These are phyloP conservation scores for Saccostrea echinata DNA, from an alignment of 1,140 invertebrate genomes.

Conservation along the genomic window DNA sequence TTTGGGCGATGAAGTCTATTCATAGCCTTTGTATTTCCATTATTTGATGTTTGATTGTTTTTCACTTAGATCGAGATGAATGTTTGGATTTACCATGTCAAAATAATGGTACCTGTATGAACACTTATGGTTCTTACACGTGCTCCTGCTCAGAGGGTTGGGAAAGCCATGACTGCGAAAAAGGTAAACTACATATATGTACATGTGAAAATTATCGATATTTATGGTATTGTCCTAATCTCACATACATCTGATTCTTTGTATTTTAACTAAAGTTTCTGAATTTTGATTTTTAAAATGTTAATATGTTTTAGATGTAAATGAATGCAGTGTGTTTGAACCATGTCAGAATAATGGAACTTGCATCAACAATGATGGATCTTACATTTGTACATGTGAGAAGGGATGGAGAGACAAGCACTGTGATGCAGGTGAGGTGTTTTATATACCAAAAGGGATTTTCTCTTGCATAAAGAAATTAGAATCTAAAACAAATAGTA, in stretches of 20 bases:
- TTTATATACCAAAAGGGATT: too few species aligned
- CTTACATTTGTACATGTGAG: slow-evolving; percentile 69
- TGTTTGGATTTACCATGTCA: slow-evolving; percentile 84
- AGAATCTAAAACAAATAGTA: too few species aligned
- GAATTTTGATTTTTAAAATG: not conserved
- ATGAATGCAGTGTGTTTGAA: slow-evolving; percentile 61
- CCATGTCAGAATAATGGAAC: slow-evolving; percentile 66
- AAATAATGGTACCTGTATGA: slow-evolving; percentile 90
- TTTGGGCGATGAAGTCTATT: too few species aligned
- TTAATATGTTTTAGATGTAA: slow-evolving; percentile 53
- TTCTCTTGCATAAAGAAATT: too few species aligned
- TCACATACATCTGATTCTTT: too few species aligned
- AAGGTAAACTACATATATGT: not conserved
- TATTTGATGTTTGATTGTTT: not conserved
- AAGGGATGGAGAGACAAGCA: slow-evolving; percentile 69
- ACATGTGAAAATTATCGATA: not conserved
- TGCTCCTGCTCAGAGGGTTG: slow-evolving; percentile 92
- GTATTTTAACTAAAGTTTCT: not conserved
- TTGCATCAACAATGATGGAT: slow-evolving; percentile 64
- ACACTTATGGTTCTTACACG: slow-evolving; percentile 91
- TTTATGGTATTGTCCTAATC: not conserved
- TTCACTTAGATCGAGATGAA: slow-evolving; percentile 43
- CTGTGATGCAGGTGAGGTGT: slow-evolving; percentile 72
- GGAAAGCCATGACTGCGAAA: slow-evolving; percentile 91
- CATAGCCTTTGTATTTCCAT: not conserved